Evolutionary conservation across 2,113 vertebrate species (phyloP).

Genomic region (Penelope pileata): DNA sequence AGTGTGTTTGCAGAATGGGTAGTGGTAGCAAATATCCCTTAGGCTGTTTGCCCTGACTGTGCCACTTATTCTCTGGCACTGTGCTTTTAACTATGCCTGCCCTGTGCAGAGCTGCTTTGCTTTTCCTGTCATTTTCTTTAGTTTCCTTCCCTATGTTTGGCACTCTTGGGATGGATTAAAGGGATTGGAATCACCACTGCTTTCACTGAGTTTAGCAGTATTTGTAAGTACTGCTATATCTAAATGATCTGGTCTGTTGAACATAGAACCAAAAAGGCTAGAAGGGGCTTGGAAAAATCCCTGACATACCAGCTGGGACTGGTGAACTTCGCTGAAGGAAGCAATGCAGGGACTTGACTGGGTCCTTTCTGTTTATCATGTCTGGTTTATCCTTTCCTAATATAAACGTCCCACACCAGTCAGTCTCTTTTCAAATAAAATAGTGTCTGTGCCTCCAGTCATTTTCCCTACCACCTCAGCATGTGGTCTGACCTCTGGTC

Average conservation of each 20-base stretch:
- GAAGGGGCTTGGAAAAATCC: not conserved
- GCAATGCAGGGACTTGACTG: not conserved
- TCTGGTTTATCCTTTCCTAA: conserved; percentile 22
- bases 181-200: not conserved
- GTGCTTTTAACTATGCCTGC: not conserved
- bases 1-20: not conserved
- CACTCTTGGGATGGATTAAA: not conserved
- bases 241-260: not conserved
- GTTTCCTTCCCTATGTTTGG: not conserved
- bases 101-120: not conserved
- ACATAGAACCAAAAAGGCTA: not conserved
- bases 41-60: not conserved
- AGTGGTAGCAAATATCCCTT: not conserved
- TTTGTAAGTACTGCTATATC: not conserved
- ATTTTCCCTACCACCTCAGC: not conserved
- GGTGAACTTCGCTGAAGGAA: not conserved
- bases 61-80: not conserved
- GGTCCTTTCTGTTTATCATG: conserved; percentile 28
- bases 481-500: not conserved
- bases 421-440: not conserved
- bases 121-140: not conserved
- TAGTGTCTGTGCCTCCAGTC: not conserved
- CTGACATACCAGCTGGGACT: not conserved
- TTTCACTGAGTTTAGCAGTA: not conserved
- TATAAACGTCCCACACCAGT: not conserved